Conservation (phyloP, 2,797 vertebrate genomes). For the Lerista edwardsae region DNA sequence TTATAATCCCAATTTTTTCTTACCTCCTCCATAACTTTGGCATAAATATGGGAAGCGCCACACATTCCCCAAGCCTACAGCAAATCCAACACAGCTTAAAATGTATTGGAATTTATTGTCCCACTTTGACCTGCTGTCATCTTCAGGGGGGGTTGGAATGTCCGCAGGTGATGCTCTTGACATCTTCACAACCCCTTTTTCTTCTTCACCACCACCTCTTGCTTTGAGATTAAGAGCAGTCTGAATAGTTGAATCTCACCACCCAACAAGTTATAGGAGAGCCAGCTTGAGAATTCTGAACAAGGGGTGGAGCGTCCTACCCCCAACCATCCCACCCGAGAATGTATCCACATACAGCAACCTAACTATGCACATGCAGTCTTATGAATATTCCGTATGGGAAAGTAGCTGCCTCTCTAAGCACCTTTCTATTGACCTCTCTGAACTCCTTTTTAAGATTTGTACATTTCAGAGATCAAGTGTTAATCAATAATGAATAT, state of each 20-base stretch:
- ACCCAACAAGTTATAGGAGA: conserved; percentile 10
- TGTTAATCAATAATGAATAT: not conserved
- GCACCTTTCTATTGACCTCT: conserved; percentile 6
- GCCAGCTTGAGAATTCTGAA: conserved; percentile 25
- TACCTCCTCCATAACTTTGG: conserved; percentile 92
- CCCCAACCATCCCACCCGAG: conserved; percentile 38
- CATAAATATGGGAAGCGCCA: conserved; percentile 94
- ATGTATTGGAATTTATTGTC: conserved; percentile 91
- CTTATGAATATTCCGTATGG: conserved; percentile 47
- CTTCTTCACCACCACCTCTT: not conserved
- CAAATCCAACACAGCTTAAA: conserved; percentile 89
- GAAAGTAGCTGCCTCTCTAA: not conserved
- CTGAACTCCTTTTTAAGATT: not conserved
- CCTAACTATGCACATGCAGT: conserved; percentile 27
- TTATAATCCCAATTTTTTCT: conserved; percentile 45
- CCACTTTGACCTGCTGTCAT: conserved; percentile 79
- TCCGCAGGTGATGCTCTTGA: no score
- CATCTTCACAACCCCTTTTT: conserved; percentile 31
- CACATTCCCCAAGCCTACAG: conserved; percentile 90
- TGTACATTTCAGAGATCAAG: not conserved
- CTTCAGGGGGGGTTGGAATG: not conserved
- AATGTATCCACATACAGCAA: not conserved
- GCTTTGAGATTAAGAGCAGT: not conserved
- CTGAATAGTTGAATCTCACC: not conserved
- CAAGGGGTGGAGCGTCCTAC: conserved; percentile 42